phyloP scores from a whole-genome alignment of 1,140 invertebrate species.

The Orius laevigatus region DNA sequence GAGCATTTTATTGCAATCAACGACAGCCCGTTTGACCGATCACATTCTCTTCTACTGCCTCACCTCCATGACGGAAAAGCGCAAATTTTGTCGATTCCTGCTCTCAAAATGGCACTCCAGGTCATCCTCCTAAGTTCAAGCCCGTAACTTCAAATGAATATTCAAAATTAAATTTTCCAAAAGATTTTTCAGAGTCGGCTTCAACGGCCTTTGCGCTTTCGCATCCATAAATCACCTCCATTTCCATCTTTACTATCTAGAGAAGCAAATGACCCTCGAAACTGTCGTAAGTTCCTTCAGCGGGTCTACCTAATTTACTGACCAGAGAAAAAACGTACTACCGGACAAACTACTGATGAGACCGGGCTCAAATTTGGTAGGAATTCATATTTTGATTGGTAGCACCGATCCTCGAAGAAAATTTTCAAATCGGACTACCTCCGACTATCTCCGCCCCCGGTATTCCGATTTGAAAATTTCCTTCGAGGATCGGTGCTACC shows the following conservation, averaged over 20 bases:
- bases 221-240: slow-evolving; percentile 71
- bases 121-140: slow-evolving; percentile 33
- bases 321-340: too few species aligned
- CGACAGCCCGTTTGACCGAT: slow-evolving; percentile 49
- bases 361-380: too few species aligned
- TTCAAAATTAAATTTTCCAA: slow-evolving; percentile 25
- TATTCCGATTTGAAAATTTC: too few species aligned
- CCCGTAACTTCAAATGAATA: slow-evolving; percentile 26
- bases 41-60: slow-evolving; percentile 47
- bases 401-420: too few species aligned
- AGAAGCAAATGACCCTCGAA: slow-evolving; percentile 43
- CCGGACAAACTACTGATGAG: too few species aligned
- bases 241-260: slow-evolving; percentile 54
- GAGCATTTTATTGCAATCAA: slow-evolving; percentile 32
- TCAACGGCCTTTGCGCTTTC: slow-evolving; percentile 60
- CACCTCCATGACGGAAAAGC: slow-evolving; percentile 35
- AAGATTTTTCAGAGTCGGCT: slow-evolving; percentile 43
- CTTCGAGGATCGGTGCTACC: too few species aligned
- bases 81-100: slow-evolving; percentile 36
- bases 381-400: too few species aligned
- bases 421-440: too few species aligned
- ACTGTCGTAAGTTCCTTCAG: slow-evolving; percentile 36
- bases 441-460: too few species aligned
- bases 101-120: slow-evolving; percentile 31
- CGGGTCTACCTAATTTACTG: too few species aligned